phyloP scores from a whole-genome alignment of 2,113 vertebrate species.

The Cromileptes altivelis region DNA sequence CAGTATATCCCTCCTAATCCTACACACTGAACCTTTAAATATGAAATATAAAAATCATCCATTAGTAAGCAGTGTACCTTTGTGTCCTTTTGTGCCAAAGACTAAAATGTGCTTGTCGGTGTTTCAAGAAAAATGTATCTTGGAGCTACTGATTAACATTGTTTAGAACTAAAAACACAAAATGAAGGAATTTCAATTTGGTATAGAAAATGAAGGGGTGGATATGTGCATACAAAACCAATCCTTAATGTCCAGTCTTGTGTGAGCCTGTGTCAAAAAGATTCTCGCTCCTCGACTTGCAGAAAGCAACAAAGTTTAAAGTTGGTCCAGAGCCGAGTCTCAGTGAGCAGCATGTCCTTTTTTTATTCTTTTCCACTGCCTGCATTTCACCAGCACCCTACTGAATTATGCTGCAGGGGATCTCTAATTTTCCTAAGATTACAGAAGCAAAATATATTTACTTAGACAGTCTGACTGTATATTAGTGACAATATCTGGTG shows the following conservation, averaged over 20 bases:
- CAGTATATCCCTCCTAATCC: too few species aligned
- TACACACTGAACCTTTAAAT: too few species aligned
- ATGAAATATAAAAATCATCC: too few species aligned
- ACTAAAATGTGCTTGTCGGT: not conserved
- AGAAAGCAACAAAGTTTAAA: not conserved
- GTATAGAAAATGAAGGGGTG: too few species aligned
- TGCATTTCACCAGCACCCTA: not conserved
- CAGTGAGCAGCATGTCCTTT: not conserved
- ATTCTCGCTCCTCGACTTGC: not conserved
- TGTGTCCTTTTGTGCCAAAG: not conserved
- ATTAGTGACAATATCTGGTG: not conserved
- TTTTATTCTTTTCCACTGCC: not conserved
- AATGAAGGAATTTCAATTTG: not conserved
- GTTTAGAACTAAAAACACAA: too few species aligned
- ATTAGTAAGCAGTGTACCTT: not conserved
- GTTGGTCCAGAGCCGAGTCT: not conserved
- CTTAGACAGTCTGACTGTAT: not conserved
- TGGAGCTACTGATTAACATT: too few species aligned
- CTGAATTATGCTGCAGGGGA: not conserved
- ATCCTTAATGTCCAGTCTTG: not conserved
- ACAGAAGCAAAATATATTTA: constrained; percentile 5
- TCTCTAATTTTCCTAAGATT: constrained; percentile 21
- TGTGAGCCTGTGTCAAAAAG: not conserved
- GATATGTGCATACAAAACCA: not conserved
- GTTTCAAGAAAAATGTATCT: not conserved